These are phyloP conservation scores for Formica aserva DNA, from an alignment of 2,888 invertebrate genomes.

Conservation along the genomic window DNA sequence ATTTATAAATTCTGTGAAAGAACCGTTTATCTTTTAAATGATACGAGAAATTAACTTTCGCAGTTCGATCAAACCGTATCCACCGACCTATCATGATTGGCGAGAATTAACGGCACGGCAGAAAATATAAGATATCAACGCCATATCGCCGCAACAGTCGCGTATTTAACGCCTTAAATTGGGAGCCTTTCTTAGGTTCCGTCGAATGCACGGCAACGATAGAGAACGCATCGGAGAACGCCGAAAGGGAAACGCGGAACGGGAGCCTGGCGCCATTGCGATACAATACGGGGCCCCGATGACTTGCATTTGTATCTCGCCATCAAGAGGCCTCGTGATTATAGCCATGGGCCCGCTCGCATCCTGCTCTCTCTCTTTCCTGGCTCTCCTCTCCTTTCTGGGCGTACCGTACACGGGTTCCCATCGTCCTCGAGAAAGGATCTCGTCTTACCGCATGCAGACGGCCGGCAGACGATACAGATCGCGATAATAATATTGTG, in stretches of 20 bases:
- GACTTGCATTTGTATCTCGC: constrained; percentile 83
- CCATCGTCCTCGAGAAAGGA: constrained; percentile 61
- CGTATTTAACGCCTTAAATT: constrained; percentile 51
- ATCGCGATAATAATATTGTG: constrained; percentile 59
- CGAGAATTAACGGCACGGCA: constrained; percentile 40
- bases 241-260: constrained; percentile 76
- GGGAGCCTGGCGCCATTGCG: constrained; percentile 85
- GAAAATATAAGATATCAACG: constrained; percentile 46
- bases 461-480: constrained; percentile 57
- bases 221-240: constrained; percentile 50
- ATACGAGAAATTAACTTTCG: constrained; percentile 23
- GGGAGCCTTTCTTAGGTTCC: constrained; percentile 40
- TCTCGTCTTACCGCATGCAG: constrained; percentile 60
- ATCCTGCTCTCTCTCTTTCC: constrained; percentile 44
- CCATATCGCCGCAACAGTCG: constrained; percentile 38
- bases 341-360: constrained; percentile 75
- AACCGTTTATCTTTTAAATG: constrained; percentile 5
- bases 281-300: constrained; percentile 81
- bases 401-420: constrained; percentile 49
- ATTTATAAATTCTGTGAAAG: neutral
- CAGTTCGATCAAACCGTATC: constrained; percentile 19
- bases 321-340: constrained; percentile 77
- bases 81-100: constrained; percentile 44
- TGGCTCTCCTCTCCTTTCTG: constrained; percentile 62
- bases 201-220: constrained; percentile 41